phyloP scores from a whole-genome alignment of 2,113 vertebrate species.

The Stigmatopora nigra region DNA sequence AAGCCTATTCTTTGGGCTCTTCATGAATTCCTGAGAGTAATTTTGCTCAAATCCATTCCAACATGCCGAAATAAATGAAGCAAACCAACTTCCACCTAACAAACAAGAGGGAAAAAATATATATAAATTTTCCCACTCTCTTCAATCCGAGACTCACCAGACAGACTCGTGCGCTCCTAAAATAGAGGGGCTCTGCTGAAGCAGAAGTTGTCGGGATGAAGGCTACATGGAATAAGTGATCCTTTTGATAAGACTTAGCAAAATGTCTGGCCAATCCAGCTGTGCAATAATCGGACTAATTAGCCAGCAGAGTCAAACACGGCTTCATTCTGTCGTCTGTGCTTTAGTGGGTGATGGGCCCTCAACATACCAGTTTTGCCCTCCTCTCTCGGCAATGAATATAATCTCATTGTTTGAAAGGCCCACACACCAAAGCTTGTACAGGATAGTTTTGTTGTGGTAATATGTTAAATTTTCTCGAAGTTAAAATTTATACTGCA shows the following conservation, averaged over 20 bases:
- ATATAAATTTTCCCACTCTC: constrained; percentile 59
- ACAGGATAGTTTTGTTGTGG: constrained; percentile 1
- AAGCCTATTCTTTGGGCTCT: not conserved
- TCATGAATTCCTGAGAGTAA: not conserved
- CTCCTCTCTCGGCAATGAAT: constrained; percentile 16
- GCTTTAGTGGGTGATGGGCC: constrained; percentile 46
- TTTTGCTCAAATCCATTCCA: not conserved
- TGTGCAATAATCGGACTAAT: constrained; percentile 97
- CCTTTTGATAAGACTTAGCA: constrained; percentile 84
- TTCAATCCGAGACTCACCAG: constrained; percentile 62
- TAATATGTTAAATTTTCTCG: too few relatives aligned
- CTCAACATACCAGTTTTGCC: constrained; percentile 50
- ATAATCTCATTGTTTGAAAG: constrained; percentile 56
- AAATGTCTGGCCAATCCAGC: constrained; percentile 86
- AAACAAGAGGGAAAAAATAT: constrained; percentile 50
- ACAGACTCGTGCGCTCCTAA: constrained; percentile 49
- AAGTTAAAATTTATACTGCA: too few relatives aligned
- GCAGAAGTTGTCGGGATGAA: constrained; percentile 82
- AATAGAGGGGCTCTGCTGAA: constrained; percentile 74
- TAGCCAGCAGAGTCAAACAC: constrained; percentile 81
- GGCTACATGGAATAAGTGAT: constrained; percentile 79
- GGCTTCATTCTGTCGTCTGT: constrained; percentile 37
- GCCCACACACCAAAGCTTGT: constrained; percentile 37
- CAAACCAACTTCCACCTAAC: not conserved
- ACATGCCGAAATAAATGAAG: not conserved